A percentile compares a stretch with the other conserved stretches of the same genome.
Evolutionary conservation across 2,888 invertebrate species (phyloP).

Genomic region (Parnassius glacialis): DNA sequence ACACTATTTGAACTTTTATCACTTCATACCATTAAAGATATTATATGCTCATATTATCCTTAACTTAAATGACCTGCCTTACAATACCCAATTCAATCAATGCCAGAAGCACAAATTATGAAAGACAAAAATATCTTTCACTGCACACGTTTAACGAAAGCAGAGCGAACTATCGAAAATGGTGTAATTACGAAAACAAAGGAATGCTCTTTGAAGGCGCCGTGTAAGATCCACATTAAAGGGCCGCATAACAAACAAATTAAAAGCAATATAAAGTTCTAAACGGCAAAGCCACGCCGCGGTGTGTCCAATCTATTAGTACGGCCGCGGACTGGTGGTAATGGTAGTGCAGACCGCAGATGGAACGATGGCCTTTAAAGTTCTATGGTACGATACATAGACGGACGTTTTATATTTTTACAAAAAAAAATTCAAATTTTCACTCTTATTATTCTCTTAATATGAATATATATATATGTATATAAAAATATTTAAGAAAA

Average conservation of each 20-base stretch:
- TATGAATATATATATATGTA: too few relatives aligned
- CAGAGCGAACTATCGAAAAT: slow-evolving; percentile 33
- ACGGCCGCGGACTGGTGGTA: slow-evolving; percentile 31
- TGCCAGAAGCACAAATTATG: too few relatives aligned
- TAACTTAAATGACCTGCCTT: too few relatives aligned
- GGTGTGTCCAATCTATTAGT: slow-evolving; percentile 59
- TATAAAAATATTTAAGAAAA: background rate
- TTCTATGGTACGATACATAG: slow-evolving; percentile 31
- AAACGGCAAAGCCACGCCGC: slow-evolving; percentile 58
- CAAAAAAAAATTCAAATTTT: too few relatives aligned
- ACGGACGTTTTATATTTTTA: background rate
- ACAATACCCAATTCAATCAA: too few relatives aligned
- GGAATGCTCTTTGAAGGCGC: slow-evolving; percentile 47
- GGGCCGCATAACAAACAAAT: slow-evolving; percentile 66
- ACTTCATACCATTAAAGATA: too few relatives aligned
- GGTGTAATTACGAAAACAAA: slow-evolving; percentile 60
- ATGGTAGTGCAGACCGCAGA: slow-evolving; percentile 38
- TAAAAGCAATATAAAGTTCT: slow-evolving; percentile 63
- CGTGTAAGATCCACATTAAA: slow-evolving; percentile 64
- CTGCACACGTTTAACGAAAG: slow-evolving; percentile 4
- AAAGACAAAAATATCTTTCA: slow-evolving; percentile 9
- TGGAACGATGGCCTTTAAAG: slow-evolving; percentile 29
- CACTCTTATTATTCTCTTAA: too few relatives aligned
- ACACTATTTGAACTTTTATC: too few relatives aligned
- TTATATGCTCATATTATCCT: too few relatives aligned